Base-by-base conservation (phyloP, 2,888 invertebrate genomes). In the Encarsia formosa region DNA sequence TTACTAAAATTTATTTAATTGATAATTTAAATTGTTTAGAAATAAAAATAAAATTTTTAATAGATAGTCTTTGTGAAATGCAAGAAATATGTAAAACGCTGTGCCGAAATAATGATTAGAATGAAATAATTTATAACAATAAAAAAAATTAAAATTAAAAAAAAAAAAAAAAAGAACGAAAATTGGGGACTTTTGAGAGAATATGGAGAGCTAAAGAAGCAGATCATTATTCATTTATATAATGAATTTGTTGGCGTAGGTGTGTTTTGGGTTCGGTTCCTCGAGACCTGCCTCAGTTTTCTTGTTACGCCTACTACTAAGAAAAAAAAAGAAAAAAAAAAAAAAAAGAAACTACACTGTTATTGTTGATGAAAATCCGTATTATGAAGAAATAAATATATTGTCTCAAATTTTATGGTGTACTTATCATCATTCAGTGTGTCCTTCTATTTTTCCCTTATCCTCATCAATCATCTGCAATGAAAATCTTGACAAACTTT, bases 341-440 rank as follows among this genome's bases (percentile, higher is more conserved):
- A n/a, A n/a, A n/a, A n/a, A n/a, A n/a, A n/a, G n/a, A 45, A 57
- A 54, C 63, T 69, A 72, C 67, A 71, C 71, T 73, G 73, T 73
- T 73, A 73, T 73, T 73, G 73, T 72, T 72, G 69, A 70, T 63
- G 66, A 66, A 61, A 70, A 69, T 73, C 71, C 69, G 67, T 70
- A 72, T 67, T 69, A 70, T 65, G 68, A 71, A 70, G 64, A 72
- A 73, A 72, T 72, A 73, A 73, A 72, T 73, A 72, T 72, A 72
- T 73, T 71, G 68, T 71, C 73, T 71, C 66, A 70, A 72, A 61
- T 35, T 41, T 29, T n/a, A n/a, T n/a, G n/a, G n/a, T n/a, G n/a
- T n/a, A n/a, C n/a, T n/a, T n/a, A n/a, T n/a, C n/a, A n/a, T n/a
- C n/a, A n/a, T n/a, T 8, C 15, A 23, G 31, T 26, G 4, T 9